Evolutionary conservation across 1,140 invertebrate genomes (phyloP), one percentile per base, ranked within the genome.

Genomic region (Paraescarpia echinospica): DNA sequence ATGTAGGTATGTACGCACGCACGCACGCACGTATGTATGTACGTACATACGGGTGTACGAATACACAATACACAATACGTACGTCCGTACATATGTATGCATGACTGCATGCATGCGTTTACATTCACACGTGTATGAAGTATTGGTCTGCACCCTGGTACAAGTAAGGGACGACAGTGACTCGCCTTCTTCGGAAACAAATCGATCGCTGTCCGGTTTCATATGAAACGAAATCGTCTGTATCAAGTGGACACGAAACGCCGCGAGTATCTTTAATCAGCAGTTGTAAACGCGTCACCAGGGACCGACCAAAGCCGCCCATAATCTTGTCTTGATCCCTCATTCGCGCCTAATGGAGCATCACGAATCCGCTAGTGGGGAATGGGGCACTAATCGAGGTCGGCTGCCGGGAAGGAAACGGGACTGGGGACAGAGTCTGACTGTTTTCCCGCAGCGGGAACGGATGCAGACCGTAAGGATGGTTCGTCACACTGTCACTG

Each of bases 281-380:
- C 18, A 77, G 59, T 77, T 77, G 59, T 77, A 77, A 77, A 77
- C 59, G 59, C 22, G 59, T 77, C 59, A 77, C 59, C 22, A 27
- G 59, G 59, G 59, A 77, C 59, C 59, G 59, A 77, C 59, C 59
- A 77, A 77, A 77, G 59, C 59, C 59, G 59, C 12, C 59, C 59
- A 77, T 77, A 77, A 77, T 77, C 59, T 77, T 77, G 59, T 77
- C 59, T 31, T 77, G 59, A 77, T 77, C 59, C 59, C 59, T 77
- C 0, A 18, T 77, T 77, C 59, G 18, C 59, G 59, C 59, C 59
- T 77, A 77, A 77, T 77, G 59, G 59, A 18, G 59, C 59, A 77
- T 77, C 59, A 4, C 59, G 59, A 77, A 77, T 77, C 59, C 59
- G 59, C 59, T 77, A 77, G 59, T 27, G 18, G 59, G 59, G 59